Conservation (phyloP, 2,797 vertebrate genomes). For the Centroberyx gerrardi region DNA sequence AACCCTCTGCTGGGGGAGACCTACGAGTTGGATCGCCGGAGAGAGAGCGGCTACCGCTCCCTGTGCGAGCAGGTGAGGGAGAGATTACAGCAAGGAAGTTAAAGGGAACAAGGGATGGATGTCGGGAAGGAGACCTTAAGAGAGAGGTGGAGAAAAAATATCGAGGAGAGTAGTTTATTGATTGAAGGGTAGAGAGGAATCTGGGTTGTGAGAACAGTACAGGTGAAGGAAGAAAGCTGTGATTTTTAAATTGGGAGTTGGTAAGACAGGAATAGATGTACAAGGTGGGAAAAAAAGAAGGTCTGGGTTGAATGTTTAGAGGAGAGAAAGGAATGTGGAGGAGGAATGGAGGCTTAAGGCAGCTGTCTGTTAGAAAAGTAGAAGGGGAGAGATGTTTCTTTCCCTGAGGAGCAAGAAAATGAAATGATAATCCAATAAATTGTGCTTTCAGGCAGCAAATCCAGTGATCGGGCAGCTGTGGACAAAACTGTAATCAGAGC, state of each 20-base stretch:
- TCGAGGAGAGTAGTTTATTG: too few species aligned
- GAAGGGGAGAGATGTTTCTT: background rate
- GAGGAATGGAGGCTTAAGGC: background rate
- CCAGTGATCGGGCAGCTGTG: background rate
- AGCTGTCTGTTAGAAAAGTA: background rate
- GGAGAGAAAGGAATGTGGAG: background rate
- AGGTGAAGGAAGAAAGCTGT: background rate
- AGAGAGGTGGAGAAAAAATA: background rate
- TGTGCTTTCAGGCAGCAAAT: slow-evolving; percentile 18
- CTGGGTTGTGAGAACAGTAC: background rate
- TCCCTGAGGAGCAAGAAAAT: slow-evolving; percentile 1
- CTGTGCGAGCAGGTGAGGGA: slow-evolving; percentile 93
- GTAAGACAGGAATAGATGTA: background rate
- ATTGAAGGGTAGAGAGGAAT: background rate
- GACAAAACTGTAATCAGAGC: too few species aligned
- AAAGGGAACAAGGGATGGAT: background rate
- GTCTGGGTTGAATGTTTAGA: background rate
- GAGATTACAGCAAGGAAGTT: background rate
- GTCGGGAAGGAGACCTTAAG: slow-evolving; percentile 7
- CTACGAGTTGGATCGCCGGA: slow-evolving; percentile 93
- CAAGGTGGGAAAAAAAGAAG: too few species aligned
- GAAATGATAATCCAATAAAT: slow-evolving; percentile 21
- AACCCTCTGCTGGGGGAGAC: slow-evolving; percentile 97
- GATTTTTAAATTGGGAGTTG: background rate
- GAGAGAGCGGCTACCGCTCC: slow-evolving; percentile 94